phyloP scores from a whole-genome alignment of 2,888 invertebrate species.

The Eupithecia subfuscata region DNA sequence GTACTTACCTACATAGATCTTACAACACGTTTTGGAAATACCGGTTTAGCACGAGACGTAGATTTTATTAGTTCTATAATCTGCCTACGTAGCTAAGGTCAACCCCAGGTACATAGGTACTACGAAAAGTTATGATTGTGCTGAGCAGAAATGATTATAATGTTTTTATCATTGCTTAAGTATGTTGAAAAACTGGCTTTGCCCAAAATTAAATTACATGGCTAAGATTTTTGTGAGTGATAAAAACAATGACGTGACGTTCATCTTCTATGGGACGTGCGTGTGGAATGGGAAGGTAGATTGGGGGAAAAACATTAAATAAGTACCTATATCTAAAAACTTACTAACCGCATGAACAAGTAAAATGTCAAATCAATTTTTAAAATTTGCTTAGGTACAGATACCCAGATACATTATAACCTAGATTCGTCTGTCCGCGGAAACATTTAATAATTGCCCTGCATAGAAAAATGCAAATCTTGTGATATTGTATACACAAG shows the following conservation, averaged over 20 bases:
- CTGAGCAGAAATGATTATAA: background rate
- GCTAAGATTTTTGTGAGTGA: background rate
- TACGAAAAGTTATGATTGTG: background rate
- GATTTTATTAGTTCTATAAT: conserved; percentile 8
- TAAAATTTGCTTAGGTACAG: background rate
- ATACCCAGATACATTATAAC: background rate
- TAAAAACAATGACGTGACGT: background rate
- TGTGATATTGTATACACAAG: background rate
- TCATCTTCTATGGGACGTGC: conserved; percentile 1
- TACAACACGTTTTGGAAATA: conserved; percentile 51
- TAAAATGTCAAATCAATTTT: background rate
- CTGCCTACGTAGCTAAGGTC: conserved; percentile 9
- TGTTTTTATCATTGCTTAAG: background rate
- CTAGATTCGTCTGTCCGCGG: background rate
- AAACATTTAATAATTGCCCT: conserved; percentile 9
- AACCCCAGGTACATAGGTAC: background rate
- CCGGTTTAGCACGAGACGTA: conserved; percentile 45
- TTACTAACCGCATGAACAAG: background rate
- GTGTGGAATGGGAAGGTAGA: background rate
- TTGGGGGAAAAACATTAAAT: background rate
- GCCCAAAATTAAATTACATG: background rate
- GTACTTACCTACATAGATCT: conserved; percentile 7
- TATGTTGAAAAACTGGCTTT: background rate
- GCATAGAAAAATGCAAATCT: background rate
- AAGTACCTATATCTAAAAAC: background rate